phyloP scores from a whole-genome alignment of 2,797 vertebrate species.

The Sparidentex hasta region DNA sequence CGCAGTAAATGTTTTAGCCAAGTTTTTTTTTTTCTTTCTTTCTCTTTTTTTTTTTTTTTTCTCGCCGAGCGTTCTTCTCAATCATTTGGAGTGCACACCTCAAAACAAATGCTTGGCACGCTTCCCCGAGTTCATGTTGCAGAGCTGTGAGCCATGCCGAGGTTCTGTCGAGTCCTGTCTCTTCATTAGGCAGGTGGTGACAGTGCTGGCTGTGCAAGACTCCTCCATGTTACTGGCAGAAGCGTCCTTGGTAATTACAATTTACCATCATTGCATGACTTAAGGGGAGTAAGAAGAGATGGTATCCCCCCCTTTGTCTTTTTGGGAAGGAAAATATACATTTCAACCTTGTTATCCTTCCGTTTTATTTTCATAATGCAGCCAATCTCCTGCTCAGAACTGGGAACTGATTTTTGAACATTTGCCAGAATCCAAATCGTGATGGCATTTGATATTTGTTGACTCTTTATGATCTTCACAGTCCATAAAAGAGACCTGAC shows the following conservation, averaged over 20 bases:
- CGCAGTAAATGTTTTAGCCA: constrained; percentile 64
- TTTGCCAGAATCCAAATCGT: background rate
- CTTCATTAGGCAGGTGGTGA: constrained; percentile 78
- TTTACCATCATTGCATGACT: constrained; percentile 64
- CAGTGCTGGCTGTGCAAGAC: constrained; percentile 66
- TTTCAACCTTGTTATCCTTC: constrained; percentile 27
- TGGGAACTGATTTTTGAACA: constrained; percentile 5
- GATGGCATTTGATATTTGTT: constrained; percentile 1
- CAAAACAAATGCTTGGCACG: constrained; percentile 69
- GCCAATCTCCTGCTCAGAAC: background rate
- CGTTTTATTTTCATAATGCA: background rate
- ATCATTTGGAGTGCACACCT: constrained; percentile 70
- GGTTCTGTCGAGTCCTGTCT: constrained; percentile 79
- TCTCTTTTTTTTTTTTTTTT: constrained; percentile 14
- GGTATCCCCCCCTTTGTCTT: constrained; percentile 13
- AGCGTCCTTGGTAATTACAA: constrained; percentile 66
- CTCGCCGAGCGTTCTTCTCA: constrained; percentile 49
- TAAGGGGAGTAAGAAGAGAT: constrained; percentile 44
- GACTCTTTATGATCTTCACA: background rate
- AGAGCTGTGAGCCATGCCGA: constrained; percentile 50
- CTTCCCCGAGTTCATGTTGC: constrained; percentile 52
- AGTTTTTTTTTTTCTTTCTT: constrained; percentile 33
- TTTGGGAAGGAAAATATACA: constrained; percentile 47
- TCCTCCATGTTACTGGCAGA: constrained; percentile 70
- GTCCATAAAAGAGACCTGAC: background rate